Evolutionary conservation across 1,140 invertebrate species (phyloP).

Genomic region (Meloidogyne hapla): DNA sequence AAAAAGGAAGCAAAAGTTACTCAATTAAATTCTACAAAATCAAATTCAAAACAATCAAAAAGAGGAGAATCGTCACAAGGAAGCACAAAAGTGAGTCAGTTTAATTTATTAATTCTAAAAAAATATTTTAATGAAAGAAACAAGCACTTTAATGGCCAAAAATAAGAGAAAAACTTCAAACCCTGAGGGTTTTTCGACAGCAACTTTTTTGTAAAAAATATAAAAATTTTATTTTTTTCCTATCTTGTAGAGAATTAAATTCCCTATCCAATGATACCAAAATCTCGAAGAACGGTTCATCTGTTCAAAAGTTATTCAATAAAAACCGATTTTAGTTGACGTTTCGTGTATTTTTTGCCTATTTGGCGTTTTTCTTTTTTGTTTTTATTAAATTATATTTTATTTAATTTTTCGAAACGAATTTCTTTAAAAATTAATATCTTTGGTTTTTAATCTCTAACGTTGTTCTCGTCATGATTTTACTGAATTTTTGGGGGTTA

Average conservation of each 20-base stretch:
- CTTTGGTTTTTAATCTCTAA: conserved; percentile 1
- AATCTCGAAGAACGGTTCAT: no score
- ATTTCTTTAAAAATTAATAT: background rate
- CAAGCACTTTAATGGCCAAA: background rate
- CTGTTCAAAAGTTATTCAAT: no score
- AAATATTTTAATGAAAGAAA: background rate
- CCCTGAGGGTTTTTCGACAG: no score
- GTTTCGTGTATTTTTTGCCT: background rate
- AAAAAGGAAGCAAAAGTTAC: background rate
- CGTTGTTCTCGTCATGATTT: background rate
- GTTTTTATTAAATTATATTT: background rate
- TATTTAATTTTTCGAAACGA: background rate
- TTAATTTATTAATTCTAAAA: background rate
- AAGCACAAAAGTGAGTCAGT: background rate
- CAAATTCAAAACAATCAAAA: background rate
- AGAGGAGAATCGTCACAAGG: background rate
- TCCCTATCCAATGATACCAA: no score
- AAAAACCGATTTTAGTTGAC: background rate
- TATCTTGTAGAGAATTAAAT: background rate
- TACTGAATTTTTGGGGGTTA: background rate
- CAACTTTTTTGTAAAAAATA: no score
- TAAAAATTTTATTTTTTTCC: background rate
- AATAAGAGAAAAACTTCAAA: no score
- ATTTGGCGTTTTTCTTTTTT: background rate
- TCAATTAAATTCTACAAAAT: background rate